Evolutionary conservation across 2,888 invertebrate species (phyloP), one percentile per base, ranked within the genome.

Genomic region (Zonitis immaculata): DNA sequence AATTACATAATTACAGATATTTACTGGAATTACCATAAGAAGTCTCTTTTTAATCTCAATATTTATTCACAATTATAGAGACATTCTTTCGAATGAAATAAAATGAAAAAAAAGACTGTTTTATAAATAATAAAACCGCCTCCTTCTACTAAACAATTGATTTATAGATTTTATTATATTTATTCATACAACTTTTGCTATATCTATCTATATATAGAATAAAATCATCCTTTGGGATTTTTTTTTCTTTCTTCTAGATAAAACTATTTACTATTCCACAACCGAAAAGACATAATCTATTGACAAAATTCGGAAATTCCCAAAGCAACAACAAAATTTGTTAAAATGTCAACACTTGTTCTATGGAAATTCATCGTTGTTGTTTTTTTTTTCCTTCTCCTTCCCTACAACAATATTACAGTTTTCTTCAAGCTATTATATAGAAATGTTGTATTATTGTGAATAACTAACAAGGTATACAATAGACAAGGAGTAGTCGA

Each of bases 301-400:
- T 44, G 44, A 35, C 16, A 18, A 35, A 35, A 16, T 35, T 16
- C 35, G 8, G 35, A 12, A 44, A 44, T 44, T 44, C 44, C 44
- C 44, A 7, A 28, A 44, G 44, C 44, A 27, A 44, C 44, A 44
- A 44, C 44, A 42, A 45, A 46, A 51, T 25, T 58, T 35, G 35
- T n/a, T 35, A 35, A 61, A 61, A 57, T 57, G 62, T 61, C 62
- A 60, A 58, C 62, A 57, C 56, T 61, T 52, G 49, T 26, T 27
- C 47, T 25, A 7, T 22, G 14, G 45, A 44, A 48, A 30, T 9
- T 16, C 35, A 35, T 16, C 35, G 2, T 35, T 35, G 32, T 14
- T 32, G n/a, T n/a, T n/a, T n/a, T n/a, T n/a, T n/a, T n/a, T n/a
- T n/a, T n/a, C n/a, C n/a, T n/a, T n/a, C n/a, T n/a, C n/a, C n/a